Evolutionary conservation across 2,888 invertebrate genomes (phyloP), one percentile per base, ranked within the genome.

Genomic region (Ommatoiulus sabulosus): DNA sequence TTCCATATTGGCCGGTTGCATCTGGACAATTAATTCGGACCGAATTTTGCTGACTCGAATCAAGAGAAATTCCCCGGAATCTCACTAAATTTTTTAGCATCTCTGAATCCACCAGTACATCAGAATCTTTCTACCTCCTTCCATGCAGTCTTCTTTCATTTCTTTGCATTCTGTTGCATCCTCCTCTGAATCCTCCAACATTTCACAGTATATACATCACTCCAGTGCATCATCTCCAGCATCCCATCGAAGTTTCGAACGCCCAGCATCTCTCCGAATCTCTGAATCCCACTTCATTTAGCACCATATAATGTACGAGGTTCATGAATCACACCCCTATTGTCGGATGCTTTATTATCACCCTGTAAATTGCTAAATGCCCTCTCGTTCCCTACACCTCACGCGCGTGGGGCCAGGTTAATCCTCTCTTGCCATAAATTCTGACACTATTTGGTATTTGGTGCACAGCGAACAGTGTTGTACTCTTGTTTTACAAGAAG

Each of bases 401-500:
- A 52, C 5, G 52, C 52, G 52, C 52, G 52, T 52, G 52, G 52
- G 52, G 52, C 15, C 15, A 52, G 52, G 52, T 12, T 52, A 52
- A 52, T 52, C 52, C 52, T 12, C 15, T 52, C 52, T 52, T 52
- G 15, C 52, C 52, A 52, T 52, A 52, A 52, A 52, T 52, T 52
- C 52, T 52, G 10, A 52, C 52, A 52, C 52, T 52, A 52, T 52
- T 52, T 52, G 52, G 52, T 52, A 52, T 52, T 52, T 52, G 52
- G 52, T 52, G 15, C 52, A 52, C 52, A 52, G 10, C 17, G 10
- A 8, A 52, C 17, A 12, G 52, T 17, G 52, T 52, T 12, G 52
- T 8, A 15, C 52, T 12, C 87, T 48, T 57, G 57, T 87, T 57
- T 87, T 48, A 57, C 35, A 44, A n/a, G 46, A 46, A 86, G 44